phyloP scores from a whole-genome alignment of 2,113 vertebrate species.

The Alethe diademata region DNA sequence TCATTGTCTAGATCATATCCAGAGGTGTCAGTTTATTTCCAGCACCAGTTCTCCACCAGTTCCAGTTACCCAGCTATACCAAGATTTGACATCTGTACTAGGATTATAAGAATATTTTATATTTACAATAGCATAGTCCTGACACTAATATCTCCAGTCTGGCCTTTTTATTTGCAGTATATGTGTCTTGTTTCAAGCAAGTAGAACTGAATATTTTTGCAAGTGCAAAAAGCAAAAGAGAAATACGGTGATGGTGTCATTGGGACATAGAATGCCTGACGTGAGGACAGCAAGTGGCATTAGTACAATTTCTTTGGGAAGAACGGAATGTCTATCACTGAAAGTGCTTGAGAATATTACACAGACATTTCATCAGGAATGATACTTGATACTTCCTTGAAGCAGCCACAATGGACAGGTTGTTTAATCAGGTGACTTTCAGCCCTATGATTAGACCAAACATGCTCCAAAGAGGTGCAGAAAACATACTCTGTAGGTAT shows the following conservation, averaged over 20 bases:
- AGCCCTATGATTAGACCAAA: neutral
- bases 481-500: neutral
- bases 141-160: neutral
- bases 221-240: neutral
- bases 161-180: neutral
- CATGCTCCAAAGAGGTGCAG: neutral
- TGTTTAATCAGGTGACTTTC: neutral
- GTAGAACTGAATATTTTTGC: neutral
- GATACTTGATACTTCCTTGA: neutral
- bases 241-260: neutral
- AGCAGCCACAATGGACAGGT: neutral
- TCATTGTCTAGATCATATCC: neutral
- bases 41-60: neutral
- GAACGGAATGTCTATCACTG: neutral
- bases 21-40: neutral
- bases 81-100: neutral
- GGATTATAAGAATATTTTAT: neutral
- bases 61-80: accelerated
- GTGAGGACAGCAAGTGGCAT: neutral
- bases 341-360: neutral
- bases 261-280: neutral
- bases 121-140: neutral
- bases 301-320: neutral
- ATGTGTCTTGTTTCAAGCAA: neutral
- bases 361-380: neutral